Evolutionary conservation across 2,797 vertebrate genomes (phyloP), one percentile per base, ranked within the genome.

Genomic region (Pseudochaenichthys georgianus): DNA sequence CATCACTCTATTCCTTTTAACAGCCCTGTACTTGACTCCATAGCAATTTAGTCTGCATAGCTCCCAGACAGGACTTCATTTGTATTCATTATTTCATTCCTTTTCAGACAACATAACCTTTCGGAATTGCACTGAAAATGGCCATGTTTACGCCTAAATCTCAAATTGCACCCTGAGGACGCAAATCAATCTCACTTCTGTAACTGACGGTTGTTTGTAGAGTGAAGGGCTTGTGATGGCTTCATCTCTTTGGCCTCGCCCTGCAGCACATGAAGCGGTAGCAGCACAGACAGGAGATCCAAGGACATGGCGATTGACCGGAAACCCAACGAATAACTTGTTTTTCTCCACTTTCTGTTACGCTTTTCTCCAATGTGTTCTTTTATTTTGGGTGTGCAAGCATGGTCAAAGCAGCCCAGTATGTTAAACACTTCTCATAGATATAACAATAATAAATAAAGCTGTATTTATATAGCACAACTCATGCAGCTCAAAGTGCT

Each of bases 131-230:
- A 62, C 59, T 61, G 70, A 81, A 90, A 92, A 89, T 86, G 50
- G 87, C 78, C 73, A 34, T 84, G 86, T 85, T 90, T 89, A 82
- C 62, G 65, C 73, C 75, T 54, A 53, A 80, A 87, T 80, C 75
- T 82, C 31, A 84, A 86, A 89, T 87, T 80, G 75, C 67, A 84
- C 72, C 78, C 73, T 3, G 5, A 70, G 57, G 80, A 85, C 64
- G 66, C 77, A 88, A 89, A 88, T 88, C 81, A 75, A 89, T 81
- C 84, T 74, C 52, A 55, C 72, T 81, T 70, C 64, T 84, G 79
- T 87, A 74, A 57, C 63, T 46, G 76, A 69, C 79, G 75, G 72
- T 78, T 87, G 71, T 87, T 81, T 17, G 23, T 17, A 59, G 62
- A 87, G 75, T 85, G 69, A 70, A 78, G 73, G 63, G 80, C 72